phyloP scores from a whole-genome alignment of 2,888 invertebrate genomes.

The Melipona bicolor region DNA sequence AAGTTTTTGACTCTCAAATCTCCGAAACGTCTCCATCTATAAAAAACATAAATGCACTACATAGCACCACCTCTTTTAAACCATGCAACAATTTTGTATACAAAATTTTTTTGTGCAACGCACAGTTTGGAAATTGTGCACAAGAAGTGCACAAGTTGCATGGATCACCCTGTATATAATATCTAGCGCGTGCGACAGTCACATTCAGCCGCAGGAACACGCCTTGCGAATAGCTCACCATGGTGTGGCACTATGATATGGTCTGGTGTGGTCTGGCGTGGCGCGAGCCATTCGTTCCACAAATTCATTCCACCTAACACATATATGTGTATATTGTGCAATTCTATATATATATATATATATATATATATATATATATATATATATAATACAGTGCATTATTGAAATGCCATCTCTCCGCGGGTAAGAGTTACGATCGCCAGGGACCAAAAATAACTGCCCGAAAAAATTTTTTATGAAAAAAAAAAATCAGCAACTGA shows the following conservation, averaged over 20 bases:
- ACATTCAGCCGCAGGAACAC: constrained; percentile 57
- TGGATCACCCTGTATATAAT: no score
- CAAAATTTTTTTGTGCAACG: no score
- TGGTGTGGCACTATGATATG: constrained; percentile 32
- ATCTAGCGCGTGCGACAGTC: constrained; percentile 38
- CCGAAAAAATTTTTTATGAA: no score
- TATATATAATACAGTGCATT: background rate
- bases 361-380: background rate
- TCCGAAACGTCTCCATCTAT: no score
- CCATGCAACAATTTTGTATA: no score
- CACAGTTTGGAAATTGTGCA: no score
- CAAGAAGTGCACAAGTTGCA: no score
- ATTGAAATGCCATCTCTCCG: constrained; percentile 3
- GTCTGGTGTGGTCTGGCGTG: constrained; percentile 28
- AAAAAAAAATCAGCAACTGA: no score
- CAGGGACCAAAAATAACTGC: no score
- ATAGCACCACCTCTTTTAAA: no score
- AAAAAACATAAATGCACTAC: no score
- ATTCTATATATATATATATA: background rate
- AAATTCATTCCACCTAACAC: constrained; percentile 43
- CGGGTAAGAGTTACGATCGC: background rate
- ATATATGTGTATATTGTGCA: background rate
- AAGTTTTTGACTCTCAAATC: no score
- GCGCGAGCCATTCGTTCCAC: constrained; percentile 56
- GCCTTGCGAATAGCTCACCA: constrained; percentile 63